Evolutionary conservation across 2,888 invertebrate species (phyloP), one percentile per base, ranked within the genome.

Genomic region (Polylopha cassiicola): DNA sequence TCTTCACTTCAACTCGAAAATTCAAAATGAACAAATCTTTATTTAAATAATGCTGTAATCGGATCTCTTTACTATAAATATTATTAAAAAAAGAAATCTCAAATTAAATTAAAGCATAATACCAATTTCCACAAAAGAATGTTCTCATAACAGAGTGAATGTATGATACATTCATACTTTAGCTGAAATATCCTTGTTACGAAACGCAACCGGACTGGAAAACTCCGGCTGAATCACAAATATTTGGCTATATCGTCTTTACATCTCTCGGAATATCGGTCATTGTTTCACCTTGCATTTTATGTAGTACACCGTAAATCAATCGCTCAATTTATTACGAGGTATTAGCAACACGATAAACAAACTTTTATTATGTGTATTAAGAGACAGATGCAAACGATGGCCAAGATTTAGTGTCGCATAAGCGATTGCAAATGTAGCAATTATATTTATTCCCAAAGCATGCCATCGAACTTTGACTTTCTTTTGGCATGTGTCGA

Each of bases 401-500:
- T 34, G 15, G 28, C 22, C 27, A 29, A 33, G 18, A 23, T 28
- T 7, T 11, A 18, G 34, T 23, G 15, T 24, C 29, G 34, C 21
- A 16, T 24, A 39, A 23, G 24, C 15, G 8, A 10, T 26, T 16
- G 9, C 27, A 30, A 26, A 31, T 18, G 34, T 28, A 42, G 31
- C 22, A 43, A 43, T 34, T 36, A 27, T 11, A 38, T 34, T 29
- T 6, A 28, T 29, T 30, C 17, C 18, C 32, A 31, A 30, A 21
- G 22, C 50, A 68, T 68, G 74, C 72, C 74, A 69, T 73, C 77
- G 76, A 81, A 80, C 79, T 79, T 75, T 73, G 78, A 71, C 79
- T 81, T 80, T 81, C 73, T 72, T 73, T 70, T 72, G 73, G 76
- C 74, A 68, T 64, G 62, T 67, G 61, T 68, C 66, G 65, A 67